Evolutionary conservation across 2,113 vertebrate species (phyloP).

Genomic region (Girardinichthys multiradiatus): DNA sequence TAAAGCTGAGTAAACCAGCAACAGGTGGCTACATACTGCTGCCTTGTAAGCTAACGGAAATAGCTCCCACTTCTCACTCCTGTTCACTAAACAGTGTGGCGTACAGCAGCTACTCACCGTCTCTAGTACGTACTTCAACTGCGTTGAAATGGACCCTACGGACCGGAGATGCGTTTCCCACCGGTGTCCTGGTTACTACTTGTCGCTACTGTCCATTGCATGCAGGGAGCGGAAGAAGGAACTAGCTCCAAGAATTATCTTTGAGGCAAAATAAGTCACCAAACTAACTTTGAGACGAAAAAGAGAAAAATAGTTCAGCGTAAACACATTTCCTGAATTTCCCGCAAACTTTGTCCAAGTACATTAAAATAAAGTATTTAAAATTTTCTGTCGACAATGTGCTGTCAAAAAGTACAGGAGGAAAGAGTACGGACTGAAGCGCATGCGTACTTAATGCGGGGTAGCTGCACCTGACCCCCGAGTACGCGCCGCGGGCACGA

Average conservation of each 20-base stretch:
- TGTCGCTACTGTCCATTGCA: slow-evolving; percentile 22
- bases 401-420: slow-evolving; percentile 6
- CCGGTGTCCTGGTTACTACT: slow-evolving; percentile 36
- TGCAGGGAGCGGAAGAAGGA: slow-evolving; percentile 46
- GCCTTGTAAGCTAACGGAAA: slow-evolving; percentile 28
- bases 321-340: rapidly evolving
- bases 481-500: background rate
- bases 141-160: background rate
- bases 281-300: slow-evolving; percentile 5
- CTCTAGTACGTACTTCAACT: background rate
- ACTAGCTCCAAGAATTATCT: slow-evolving; percentile 41
- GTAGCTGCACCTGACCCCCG: no score
- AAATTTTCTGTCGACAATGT: slow-evolving; percentile 16
- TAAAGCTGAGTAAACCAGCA: slow-evolving; percentile 39
- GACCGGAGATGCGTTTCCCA: background rate
- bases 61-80: slow-evolving; percentile 1
- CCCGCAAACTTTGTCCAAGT: rapidly evolving
- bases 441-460: slow-evolving; percentile 44
- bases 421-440: slow-evolving; percentile 46
- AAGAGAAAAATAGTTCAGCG: rapidly evolving
- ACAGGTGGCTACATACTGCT: slow-evolving; percentile 61
- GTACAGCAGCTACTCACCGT: slow-evolving; percentile 27
- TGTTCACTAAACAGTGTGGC: background rate
- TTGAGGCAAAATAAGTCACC: slow-evolving; percentile 1
- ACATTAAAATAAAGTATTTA: background rate